These are phyloP conservation scores for Clarias gariepinus DNA, from an alignment of 2,113 vertebrate genomes.

Conservation along the genomic window DNA sequence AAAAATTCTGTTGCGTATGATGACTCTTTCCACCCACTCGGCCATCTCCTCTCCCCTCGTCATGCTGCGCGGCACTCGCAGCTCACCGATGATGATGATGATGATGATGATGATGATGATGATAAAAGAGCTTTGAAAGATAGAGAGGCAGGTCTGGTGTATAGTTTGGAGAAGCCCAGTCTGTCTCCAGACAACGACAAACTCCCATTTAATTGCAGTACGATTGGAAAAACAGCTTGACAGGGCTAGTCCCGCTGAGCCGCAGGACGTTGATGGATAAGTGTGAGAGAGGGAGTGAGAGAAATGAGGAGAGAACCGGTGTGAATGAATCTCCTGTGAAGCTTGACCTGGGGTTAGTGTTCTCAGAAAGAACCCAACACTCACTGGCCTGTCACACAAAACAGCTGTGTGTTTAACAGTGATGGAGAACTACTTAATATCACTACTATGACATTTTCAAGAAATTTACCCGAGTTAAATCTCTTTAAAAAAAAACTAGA, in stretches of 20 bases:
- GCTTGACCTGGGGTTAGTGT: conserved; percentile 35
- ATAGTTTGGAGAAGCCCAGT: conserved; percentile 39
- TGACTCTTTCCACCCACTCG: conserved; percentile 29
- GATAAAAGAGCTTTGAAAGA: conserved; percentile 40
- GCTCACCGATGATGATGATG: conserved; percentile 25
- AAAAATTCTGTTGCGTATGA: conserved; percentile 47
- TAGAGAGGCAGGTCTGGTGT: conserved; percentile 54
- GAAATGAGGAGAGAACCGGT: conserved; percentile 37
- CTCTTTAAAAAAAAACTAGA: not conserved
- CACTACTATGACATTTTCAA: not conserved
- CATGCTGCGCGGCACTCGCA: conserved; percentile 11
- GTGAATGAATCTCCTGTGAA: conserved; percentile 18
- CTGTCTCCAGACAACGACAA: conserved; percentile 63
- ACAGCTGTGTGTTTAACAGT: not conserved
- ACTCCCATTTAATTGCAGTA: conserved; percentile 68
- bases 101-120: conserved; percentile 29
- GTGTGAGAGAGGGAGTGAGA: conserved; percentile 47
- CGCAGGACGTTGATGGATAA: conserved; percentile 68
- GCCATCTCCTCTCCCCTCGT: not conserved
- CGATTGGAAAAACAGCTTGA: conserved; percentile 70
- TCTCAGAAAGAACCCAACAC: not conserved
- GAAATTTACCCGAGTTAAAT: not conserved
- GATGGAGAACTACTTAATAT: not conserved
- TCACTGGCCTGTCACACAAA: conserved; percentile 9
- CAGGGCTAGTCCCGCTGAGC: conserved; percentile 60